These are phyloP conservation scores for Hoplias malabaricus DNA, from an alignment of 2,113 vertebrate genomes.

Conservation along the genomic window DNA sequence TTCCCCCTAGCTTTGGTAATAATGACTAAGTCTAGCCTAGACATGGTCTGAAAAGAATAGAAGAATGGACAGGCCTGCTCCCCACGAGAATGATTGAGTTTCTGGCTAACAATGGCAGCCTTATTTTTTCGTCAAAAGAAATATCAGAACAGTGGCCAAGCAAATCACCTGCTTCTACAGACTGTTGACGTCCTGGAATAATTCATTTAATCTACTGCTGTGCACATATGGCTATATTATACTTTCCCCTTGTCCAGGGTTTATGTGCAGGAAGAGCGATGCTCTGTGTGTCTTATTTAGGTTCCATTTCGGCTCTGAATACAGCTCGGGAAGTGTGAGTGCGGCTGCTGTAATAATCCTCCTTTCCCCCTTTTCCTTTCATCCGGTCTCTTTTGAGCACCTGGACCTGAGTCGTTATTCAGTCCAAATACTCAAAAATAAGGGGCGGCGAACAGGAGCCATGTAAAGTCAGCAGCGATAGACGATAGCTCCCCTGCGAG, in stretches of 20 bases:
- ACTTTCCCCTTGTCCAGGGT: constrained; percentile 36
- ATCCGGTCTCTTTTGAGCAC: constrained; percentile 49
- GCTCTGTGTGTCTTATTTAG: constrained; percentile 26
- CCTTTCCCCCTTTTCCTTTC: constrained; percentile 9
- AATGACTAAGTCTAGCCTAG: constrained; percentile 26
- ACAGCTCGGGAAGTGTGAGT: not conserved
- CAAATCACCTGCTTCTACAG: constrained; percentile 50
- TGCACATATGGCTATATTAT: constrained; percentile 43
- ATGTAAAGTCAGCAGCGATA: constrained; percentile 55
- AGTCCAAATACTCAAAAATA: constrained; percentile 31
- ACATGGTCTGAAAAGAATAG: constrained; percentile 32
- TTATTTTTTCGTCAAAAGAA: constrained; percentile 43
- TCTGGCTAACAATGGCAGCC: constrained; percentile 46
- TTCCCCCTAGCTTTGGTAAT: constrained; percentile 31
- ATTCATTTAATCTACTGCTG: constrained; percentile 50
- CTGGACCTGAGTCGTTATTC: constrained; percentile 32
- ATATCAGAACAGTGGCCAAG: constrained; percentile 42
- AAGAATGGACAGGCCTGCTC: constrained; percentile 46
- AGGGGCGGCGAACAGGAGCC: constrained; percentile 20
- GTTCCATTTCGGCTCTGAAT: not conserved
- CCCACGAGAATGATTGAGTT: constrained; percentile 47
- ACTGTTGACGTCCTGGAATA: constrained; percentile 48
- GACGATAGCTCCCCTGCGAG: constrained; percentile 65
- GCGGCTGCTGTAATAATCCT: constrained; percentile 20
- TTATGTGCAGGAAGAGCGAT: constrained; percentile 19